phyloP scores from a whole-genome alignment of 2,888 invertebrate genomes.

The Drosophila acutilabella region DNA sequence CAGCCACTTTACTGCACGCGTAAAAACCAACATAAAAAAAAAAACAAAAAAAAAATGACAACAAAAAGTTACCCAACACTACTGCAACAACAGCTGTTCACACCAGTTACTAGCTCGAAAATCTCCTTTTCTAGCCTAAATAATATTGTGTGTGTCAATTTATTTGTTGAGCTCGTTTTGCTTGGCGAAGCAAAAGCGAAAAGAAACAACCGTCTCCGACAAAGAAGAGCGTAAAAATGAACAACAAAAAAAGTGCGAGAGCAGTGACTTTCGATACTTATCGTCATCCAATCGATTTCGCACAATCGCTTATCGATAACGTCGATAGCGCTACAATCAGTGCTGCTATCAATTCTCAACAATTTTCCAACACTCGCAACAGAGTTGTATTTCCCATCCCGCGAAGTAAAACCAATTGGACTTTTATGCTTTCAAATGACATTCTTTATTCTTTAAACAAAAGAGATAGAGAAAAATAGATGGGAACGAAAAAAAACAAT shows the following conservation, averaged over 20 bases:
- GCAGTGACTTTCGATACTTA: slow-evolving; percentile 30
- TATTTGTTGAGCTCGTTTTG: slow-evolving; percentile 44
- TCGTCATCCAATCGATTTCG: slow-evolving; percentile 3
- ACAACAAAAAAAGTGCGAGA: slow-evolving; percentile 47
- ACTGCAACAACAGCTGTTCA: slow-evolving; percentile 61
- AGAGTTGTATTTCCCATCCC: slow-evolving; percentile 22
- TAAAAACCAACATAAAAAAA: slow-evolving; percentile 36
- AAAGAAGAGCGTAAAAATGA: slow-evolving; percentile 63
- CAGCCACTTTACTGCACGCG: slow-evolving; percentile 55
- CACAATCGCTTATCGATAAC: slow-evolving; percentile 1
- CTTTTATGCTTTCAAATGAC: slow-evolving; percentile 41
- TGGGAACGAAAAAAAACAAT: slow-evolving; percentile 4
- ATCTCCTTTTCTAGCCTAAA: slow-evolving; percentile 48
- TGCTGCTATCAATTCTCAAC: background rate
- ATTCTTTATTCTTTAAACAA: slow-evolving; percentile 45
- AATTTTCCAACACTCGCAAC: slow-evolving; percentile 20
- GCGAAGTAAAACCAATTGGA: slow-evolving; percentile 9
- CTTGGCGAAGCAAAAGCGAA: slow-evolving; percentile 43
- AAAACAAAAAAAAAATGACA: slow-evolving; percentile 43
- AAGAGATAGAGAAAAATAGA: slow-evolving; percentile 19
- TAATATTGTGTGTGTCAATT: slow-evolving; percentile 50
- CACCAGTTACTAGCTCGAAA: slow-evolving; percentile 39
- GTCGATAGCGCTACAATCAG: slow-evolving; percentile 4
- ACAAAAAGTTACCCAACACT: slow-evolving; percentile 64
- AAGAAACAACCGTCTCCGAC: slow-evolving; percentile 60